Conservation (phyloP, 2,113 vertebrate genomes). For the Percina caprodes region DNA sequence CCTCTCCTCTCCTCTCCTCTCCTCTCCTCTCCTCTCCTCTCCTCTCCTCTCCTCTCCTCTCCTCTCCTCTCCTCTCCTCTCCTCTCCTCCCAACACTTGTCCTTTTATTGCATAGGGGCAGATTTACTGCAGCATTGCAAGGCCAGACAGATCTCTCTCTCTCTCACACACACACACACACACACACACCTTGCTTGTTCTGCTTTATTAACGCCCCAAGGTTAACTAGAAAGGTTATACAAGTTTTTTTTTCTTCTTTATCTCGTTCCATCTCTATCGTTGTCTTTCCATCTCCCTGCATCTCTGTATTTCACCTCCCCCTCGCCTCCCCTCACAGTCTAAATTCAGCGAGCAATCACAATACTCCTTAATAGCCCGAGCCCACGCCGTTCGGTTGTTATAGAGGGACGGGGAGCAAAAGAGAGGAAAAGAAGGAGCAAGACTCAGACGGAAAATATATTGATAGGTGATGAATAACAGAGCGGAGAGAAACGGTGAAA, state of each 20-base stretch:
- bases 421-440: background rate
- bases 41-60: background rate
- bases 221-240: conserved; percentile 49
- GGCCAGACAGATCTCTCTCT: conserved; percentile 13
- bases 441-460: conserved; percentile 17
- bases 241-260: background rate
- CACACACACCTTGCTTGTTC: conserved; percentile 31
- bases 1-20: background rate
- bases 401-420: conserved; percentile 15
- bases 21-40: background rate
- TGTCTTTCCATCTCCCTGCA: conserved; percentile 16
- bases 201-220: conserved; percentile 39
- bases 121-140: conserved; percentile 29
- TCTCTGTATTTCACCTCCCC: conserved; percentile 44
- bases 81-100: background rate
- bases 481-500: background rate
- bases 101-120: conserved; percentile 1
- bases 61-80: background rate
- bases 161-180: conserved; percentile 10
- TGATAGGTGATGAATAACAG: conserved; percentile 42
- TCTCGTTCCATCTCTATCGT: conserved; percentile 40
- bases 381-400: conserved; percentile 49
- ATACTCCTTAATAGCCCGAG: conserved; percentile 39
- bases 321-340: conserved; percentile 54
- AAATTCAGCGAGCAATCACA: conserved; percentile 55